Conservation (phyloP, 2,888 invertebrate species). For the Chouioia cunea region DNA sequence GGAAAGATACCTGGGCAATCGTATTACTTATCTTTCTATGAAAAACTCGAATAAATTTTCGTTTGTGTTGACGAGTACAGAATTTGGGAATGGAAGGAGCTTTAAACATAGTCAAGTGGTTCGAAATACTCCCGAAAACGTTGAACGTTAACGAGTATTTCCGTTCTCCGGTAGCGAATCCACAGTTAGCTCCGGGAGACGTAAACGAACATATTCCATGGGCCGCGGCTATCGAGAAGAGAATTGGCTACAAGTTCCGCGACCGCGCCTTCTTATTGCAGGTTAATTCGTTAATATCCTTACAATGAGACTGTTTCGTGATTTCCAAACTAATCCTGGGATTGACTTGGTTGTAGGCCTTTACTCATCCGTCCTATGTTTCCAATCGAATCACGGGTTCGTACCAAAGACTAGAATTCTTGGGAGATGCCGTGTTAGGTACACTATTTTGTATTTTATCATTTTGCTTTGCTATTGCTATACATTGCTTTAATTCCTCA, state of each 20-base stretch:
- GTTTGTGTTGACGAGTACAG: constrained; percentile 59
- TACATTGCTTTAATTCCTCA: constrained; percentile 11
- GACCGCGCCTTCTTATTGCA: constrained; percentile 86
- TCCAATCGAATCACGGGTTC: constrained; percentile 86
- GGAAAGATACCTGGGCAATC: not conserved
- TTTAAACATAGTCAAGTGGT: constrained; percentile 75
- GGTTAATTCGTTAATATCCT: constrained; percentile 59
- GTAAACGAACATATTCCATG: constrained; percentile 65
- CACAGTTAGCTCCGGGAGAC: constrained; percentile 46
- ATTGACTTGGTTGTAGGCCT: constrained; percentile 73
- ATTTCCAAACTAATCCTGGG: not conserved
- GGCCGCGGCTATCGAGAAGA: constrained; percentile 72
- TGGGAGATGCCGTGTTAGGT: constrained; percentile 90
- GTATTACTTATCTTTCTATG: not conserved
- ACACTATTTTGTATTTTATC: constrained; percentile 37
- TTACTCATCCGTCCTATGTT: constrained; percentile 92
- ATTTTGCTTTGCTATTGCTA: constrained; percentile 14
- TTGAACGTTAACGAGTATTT: constrained; percentile 64
- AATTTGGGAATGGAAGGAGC: constrained; percentile 71
- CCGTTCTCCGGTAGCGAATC: constrained; percentile 48
- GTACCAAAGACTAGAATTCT: constrained; percentile 91
- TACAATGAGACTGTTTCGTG: not conserved
- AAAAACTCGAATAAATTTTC: not conserved
- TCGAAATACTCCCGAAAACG: constrained; percentile 73
- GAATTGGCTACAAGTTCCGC: constrained; percentile 82